Evolutionary conservation across 1,140 invertebrate species (phyloP), one percentile per base, ranked within the genome.

Genomic region (Nephotettix cincticeps): DNA sequence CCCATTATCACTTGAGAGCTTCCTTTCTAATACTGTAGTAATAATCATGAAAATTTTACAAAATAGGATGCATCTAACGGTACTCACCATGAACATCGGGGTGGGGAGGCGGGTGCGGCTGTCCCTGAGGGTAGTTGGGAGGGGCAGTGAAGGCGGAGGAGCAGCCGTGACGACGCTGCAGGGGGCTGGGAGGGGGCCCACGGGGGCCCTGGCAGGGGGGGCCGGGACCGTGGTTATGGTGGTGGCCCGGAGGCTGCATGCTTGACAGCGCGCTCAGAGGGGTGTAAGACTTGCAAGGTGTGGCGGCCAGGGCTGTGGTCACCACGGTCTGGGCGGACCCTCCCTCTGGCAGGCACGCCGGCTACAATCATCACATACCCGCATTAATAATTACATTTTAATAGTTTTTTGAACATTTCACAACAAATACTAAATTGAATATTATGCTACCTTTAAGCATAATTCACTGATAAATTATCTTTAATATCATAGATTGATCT

Each of bases 211-310:
- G 69, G 47, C 69, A 71, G 63, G 0, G 64, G 68, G 17, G 69
- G 65, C 61, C 69, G 72, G 19, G 74, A 68, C 27, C 36, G 28
- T 9, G 63, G 43, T 29, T 54, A 21, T 72, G 71, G 14, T 43
- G 29, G 9, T 72, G 70, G 72, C 89, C 90, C 0, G 91, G 91
- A 28, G 92, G 92, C 81, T 93, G 87, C 93, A 94, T 94, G 73
- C 89, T 93, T 40, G 92, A 93, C 69, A 94, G 82, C n/a, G 93
- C 92, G 61, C 90, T 90, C 40, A 94, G 84, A 17, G 92, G 92
- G 36, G 91, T 93, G 78, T 94, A 94, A 28, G 86, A 86, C 76
- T 88, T 87, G 75, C 70, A 68, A 11, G 70, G 70, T 1, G 64
- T 19, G 0, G 64, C 64, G 1, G 64, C 64, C 19, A 67, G 25